Evolutionary conservation across 2,888 invertebrate genomes (phyloP).

Genomic region (Falcaria lacertinaria): DNA sequence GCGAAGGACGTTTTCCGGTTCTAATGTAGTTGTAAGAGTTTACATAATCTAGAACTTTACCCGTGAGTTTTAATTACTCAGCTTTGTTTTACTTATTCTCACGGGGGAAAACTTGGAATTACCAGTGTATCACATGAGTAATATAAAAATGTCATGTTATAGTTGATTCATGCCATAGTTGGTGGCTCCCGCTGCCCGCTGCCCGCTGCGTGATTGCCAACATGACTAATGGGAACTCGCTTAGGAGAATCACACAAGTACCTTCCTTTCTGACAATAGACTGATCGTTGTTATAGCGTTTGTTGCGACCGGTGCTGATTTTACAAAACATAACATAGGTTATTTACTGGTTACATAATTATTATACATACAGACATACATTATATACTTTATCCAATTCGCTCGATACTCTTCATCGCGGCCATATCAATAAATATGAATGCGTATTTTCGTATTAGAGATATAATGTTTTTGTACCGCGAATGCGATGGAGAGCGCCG

Average conservation of each 20-base stretch:
- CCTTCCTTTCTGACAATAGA: slow-evolving; percentile 79
- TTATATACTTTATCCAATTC: slow-evolving; percentile 63
- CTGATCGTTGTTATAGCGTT: slow-evolving; percentile 77
- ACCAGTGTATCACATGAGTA: slow-evolving; percentile 13
- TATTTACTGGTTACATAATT: slow-evolving; percentile 78
- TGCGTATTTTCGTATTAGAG: slow-evolving; percentile 70
- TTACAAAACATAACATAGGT: slow-evolving; percentile 71
- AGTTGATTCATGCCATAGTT: slow-evolving; percentile 28
- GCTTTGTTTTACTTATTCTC: not conserved
- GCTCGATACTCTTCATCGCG: slow-evolving; percentile 48
- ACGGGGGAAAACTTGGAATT: slow-evolving; percentile 10
- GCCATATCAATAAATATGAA: slow-evolving; percentile 42
- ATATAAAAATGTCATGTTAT: slow-evolving; percentile 15
- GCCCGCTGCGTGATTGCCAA: slow-evolving; percentile 25
- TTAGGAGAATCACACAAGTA: slow-evolving; percentile 49
- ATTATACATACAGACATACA: slow-evolving; percentile 61
- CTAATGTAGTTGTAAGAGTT: no score
- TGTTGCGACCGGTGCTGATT: slow-evolving; percentile 78
- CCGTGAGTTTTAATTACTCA: not conserved
- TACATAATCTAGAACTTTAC: no score
- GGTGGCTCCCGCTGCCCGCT: slow-evolving; percentile 25
- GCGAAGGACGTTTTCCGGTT: not conserved
- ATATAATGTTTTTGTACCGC: slow-evolving; percentile 64
- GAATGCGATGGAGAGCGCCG: slow-evolving; percentile 46
- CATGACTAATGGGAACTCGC: slow-evolving; percentile 46